Percentiles rank a stretch among this genome's conserved stretches.
Evolutionary conservation across 2,113 vertebrate species (phyloP).

Genomic region (Tympanuchus pallidicinctus): DNA sequence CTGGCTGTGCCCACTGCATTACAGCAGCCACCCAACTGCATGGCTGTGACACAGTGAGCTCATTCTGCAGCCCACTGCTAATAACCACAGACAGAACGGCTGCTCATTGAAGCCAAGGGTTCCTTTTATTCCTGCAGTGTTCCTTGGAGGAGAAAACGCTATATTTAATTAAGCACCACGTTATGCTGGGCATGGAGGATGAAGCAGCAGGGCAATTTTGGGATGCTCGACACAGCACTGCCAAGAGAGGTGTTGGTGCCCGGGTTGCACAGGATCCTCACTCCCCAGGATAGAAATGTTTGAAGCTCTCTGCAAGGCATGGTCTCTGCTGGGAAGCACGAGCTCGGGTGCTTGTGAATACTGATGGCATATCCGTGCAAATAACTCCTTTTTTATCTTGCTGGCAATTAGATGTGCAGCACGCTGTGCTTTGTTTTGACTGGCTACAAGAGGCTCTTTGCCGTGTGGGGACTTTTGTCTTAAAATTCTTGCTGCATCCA

Average conservation of each 20-base stretch:
- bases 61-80: background rate
- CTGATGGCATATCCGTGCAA: background rate
- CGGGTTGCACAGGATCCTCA: background rate
- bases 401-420: background rate
- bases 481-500: background rate
- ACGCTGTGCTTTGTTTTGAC: background rate
- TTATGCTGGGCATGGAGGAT: background rate
- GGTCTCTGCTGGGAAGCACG: background rate
- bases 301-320: background rate
- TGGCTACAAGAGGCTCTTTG: background rate
- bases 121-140: background rate
- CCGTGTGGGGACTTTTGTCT: background rate
- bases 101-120: background rate
- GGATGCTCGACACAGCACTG: background rate
- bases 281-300: background rate
- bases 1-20: background rate
- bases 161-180: conserved; percentile 7
- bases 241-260: background rate
- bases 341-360: background rate
- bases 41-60: background rate
- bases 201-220: background rate
- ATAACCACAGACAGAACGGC: background rate
- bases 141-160: background rate
- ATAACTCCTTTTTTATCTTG: background rate
- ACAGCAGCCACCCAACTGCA: background rate